Conservation (phyloP, 2,797 vertebrate genomes). For the Discoglossus pictus region DNA sequence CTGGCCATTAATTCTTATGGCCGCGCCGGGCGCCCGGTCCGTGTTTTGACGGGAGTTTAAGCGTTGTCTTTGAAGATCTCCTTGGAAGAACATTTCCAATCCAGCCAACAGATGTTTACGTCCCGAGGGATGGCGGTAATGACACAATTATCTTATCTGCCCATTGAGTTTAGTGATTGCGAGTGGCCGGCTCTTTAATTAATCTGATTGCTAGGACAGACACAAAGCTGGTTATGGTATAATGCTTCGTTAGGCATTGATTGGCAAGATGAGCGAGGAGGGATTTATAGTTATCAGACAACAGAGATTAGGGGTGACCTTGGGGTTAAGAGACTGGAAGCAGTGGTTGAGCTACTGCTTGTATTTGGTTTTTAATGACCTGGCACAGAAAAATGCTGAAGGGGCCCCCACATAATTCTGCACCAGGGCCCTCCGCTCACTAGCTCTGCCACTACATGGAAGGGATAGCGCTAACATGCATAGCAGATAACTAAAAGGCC, state of each 20-base stretch:
- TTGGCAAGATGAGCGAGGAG: neutral
- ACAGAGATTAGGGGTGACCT: conserved; percentile 5
- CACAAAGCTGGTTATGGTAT: neutral
- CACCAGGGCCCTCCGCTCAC: too few relatives aligned
- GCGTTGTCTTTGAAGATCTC: conserved; percentile 1
- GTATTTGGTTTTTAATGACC: too few relatives aligned
- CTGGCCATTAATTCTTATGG: too few relatives aligned
- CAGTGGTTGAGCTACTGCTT: too few relatives aligned
- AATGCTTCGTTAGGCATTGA: conserved; percentile 18
- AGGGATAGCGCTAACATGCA: too few relatives aligned
- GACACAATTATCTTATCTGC: conserved; percentile 25
- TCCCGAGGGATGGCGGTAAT: conserved; percentile 9
- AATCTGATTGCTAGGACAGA: conserved; percentile 28
- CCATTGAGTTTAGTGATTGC: conserved; percentile 3
- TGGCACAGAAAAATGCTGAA: too few relatives aligned
- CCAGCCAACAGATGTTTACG: neutral
- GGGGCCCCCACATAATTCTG: too few relatives aligned
- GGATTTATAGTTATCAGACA: neutral
- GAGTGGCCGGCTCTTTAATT: conserved; percentile 28
- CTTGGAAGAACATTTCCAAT: neutral
- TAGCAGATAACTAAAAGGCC: too few relatives aligned
- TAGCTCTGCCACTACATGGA: too few relatives aligned
- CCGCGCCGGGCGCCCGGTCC: neutral
- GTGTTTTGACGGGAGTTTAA: conserved; percentile 2
- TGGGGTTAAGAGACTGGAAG: neutral